Percentiles rank a stretch among this genome's conserved stretches.
These are phyloP conservation scores for Neoniphon sammara DNA, from an alignment of 2,797 vertebrate genomes.

Conservation along the genomic window DNA sequence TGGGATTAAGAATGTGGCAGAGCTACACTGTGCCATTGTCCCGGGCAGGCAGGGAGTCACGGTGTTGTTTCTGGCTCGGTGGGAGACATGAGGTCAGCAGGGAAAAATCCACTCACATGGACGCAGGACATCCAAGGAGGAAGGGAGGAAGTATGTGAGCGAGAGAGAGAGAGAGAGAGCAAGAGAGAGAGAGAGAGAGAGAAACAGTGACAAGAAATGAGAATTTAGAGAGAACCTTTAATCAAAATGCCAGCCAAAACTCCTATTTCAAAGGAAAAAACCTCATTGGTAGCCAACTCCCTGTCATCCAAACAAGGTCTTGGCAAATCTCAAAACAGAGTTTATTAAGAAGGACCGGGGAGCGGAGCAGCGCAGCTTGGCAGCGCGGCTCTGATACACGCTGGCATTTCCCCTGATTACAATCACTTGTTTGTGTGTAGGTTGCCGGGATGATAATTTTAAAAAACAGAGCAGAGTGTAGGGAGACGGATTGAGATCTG, in stretches of 20 bases:
- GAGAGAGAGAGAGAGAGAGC: not conserved
- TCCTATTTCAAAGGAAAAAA: constrained; percentile 48
- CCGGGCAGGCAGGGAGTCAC: constrained; percentile 52
- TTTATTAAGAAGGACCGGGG: constrained; percentile 54
- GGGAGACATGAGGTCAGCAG: constrained; percentile 82
- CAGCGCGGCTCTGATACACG: constrained; percentile 47
- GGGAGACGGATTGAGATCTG: constrained; percentile 33
- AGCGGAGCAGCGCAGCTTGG: constrained; percentile 54
- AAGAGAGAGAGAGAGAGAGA: no score
- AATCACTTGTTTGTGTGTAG: constrained; percentile 75
- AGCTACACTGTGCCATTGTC: constrained; percentile 75
- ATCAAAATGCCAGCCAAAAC: constrained; percentile 63
- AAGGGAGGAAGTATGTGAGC: constrained; percentile 68
- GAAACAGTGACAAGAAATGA: constrained; percentile 50
- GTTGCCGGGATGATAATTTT: constrained; percentile 52
- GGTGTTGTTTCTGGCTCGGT: constrained; percentile 78
- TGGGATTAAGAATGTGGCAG: constrained; percentile 52
- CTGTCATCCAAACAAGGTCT: constrained; percentile 64
- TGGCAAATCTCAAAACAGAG: constrained; percentile 56
- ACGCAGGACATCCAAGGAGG: constrained; percentile 72
- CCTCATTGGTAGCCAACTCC: constrained; percentile 43
- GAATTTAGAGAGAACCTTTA: constrained; percentile 56
- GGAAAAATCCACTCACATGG: constrained; percentile 80
- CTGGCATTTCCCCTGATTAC: constrained; percentile 78
- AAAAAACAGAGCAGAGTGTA: constrained; percentile 35